Evolutionary conservation across 2,113 vertebrate genomes (phyloP), one percentile per base, ranked within the genome.

Genomic region (Corythoichthys haematopterus): DNA sequence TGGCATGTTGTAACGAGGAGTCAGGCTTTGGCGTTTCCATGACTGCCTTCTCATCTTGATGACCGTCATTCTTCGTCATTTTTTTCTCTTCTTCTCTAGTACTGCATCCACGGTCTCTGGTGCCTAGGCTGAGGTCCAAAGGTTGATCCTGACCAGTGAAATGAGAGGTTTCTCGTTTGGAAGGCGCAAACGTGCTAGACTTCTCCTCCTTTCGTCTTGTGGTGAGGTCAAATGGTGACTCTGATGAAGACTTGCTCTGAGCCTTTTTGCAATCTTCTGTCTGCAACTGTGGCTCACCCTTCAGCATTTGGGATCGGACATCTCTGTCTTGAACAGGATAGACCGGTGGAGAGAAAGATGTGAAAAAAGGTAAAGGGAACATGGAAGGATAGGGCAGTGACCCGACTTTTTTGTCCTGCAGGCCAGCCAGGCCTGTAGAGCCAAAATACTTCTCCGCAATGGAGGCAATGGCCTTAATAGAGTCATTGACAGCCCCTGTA

Each of bases 401-500:
- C 79, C 93, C 94, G 16, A 95, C 94, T 90, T 98, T 98, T 93
- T 98, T 98, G 88, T 97, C 94, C 90, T 96, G 97, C 80, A 98
- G 93, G 82, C 96, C 93, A 82, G 94, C 94, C 84, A 98, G 93
- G 91, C 96, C 96, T 76, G 95, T 94, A 71, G 96, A 98, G 91
- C 97, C 96, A 94, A 99, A 99, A 90, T 98, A 99, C 91, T 98
- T 98, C 90, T 99, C 97, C 79, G 97, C 96, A 90, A 99, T 99
- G 88, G 97, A 98, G 82, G 96, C 97, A 87, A 99, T 98, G 89
- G 97, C 96, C 88, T 98, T 98, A 90, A 98, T 98, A 90, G 97
- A 99, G 94, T 98, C 96, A 92, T 98, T 98, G 81, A 99, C 97
- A 77, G 97, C 96, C 87, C 97, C 97, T 75, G 96, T 97, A 84